Percentiles rank a stretch among this genome's conserved stretches.
Conservation (phyloP, 2,888 invertebrate species). For the Gryllus longicercus region DNA sequence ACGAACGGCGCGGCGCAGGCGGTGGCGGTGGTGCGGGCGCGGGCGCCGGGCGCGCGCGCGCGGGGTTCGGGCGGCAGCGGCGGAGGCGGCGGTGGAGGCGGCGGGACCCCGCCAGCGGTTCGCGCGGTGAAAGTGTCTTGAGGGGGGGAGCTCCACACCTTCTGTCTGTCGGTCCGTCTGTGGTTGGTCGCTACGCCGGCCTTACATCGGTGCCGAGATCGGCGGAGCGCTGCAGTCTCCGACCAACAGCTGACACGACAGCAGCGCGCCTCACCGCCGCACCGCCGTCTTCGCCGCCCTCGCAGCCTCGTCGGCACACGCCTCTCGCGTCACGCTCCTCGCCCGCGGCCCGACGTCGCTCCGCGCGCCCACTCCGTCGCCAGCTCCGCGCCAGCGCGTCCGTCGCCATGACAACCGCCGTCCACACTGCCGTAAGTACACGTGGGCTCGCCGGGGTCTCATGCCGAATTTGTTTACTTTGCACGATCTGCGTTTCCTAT, state of each 20-base stretch:
- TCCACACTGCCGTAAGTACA: not conserved
- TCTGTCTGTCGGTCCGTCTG: not conserved
- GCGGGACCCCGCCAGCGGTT: too few species aligned
- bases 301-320: not conserved
- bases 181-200: constrained; percentile 6
- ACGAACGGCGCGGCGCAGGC: too few species aligned
- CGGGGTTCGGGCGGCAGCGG: too few species aligned
- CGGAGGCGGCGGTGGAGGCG: too few species aligned
- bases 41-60: too few species aligned
- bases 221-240: not conserved
- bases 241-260: constrained; percentile 9
- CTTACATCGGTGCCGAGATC: not conserved
- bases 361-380: not conserved
- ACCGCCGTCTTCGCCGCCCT: not conserved
- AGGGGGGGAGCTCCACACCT: not conserved
- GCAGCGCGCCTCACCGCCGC: not conserved
- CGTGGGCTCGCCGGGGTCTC: not conserved
- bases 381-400: not conserved
- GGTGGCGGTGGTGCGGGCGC: too few species aligned
- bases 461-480: not conserved
- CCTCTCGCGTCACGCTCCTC: too few species aligned
- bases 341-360: not conserved
- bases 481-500: not conserved
- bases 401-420: constrained; percentile 5
- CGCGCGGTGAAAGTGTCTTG: constrained; percentile 7